These are phyloP conservation scores for Bergia puertoricense DNA, from an alignment of 92 coral and sea anemone genomes.

Conservation along the genomic window DNA sequence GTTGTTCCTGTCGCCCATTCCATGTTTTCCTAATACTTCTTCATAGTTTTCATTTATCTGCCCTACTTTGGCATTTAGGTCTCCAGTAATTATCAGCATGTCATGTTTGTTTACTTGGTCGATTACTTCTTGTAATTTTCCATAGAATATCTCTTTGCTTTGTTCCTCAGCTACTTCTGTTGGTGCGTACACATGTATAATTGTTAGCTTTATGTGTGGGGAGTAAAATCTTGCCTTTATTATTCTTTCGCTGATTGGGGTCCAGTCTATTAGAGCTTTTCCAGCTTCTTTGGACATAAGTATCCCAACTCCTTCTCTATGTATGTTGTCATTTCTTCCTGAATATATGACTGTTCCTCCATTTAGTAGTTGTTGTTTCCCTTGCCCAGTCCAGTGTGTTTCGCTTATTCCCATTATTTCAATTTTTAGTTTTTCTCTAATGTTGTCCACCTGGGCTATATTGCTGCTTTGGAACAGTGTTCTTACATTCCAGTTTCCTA, in stretches of 20 bases:
- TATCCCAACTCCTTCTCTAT: background rate
- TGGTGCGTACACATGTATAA: slow-evolving; percentile 49
- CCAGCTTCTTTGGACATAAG: slow-evolving; percentile 11
- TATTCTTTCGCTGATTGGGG: slow-evolving; percentile 45
- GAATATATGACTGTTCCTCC: background rate
- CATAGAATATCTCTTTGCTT: slow-evolving; percentile 40
- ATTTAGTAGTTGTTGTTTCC: background rate
- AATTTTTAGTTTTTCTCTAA: background rate
- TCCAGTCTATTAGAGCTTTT: slow-evolving; percentile 48
- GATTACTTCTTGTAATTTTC: background rate
- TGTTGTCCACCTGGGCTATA: background rate
- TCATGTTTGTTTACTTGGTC: background rate
- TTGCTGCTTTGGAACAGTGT: background rate
- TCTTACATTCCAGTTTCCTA: slow-evolving; percentile 17
- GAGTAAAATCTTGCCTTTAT: background rate
- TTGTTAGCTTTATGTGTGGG: slow-evolving; percentile 39
- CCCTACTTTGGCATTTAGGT: slow-evolving; percentile 34
- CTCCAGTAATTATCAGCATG: slow-evolving; percentile 8
- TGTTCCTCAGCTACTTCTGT: slow-evolving; percentile 51
- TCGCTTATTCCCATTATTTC: slow-evolving; percentile 4
- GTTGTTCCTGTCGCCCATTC: slow-evolving; percentile 6
- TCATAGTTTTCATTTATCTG: slow-evolving; percentile 1
- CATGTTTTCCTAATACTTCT: slow-evolving; percentile 16
- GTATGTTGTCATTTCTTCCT: slow-evolving; percentile 4
- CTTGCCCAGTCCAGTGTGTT: background rate